Evolutionary conservation across 2,888 invertebrate species (phyloP).

Genomic region (Volucella inanis): DNA sequence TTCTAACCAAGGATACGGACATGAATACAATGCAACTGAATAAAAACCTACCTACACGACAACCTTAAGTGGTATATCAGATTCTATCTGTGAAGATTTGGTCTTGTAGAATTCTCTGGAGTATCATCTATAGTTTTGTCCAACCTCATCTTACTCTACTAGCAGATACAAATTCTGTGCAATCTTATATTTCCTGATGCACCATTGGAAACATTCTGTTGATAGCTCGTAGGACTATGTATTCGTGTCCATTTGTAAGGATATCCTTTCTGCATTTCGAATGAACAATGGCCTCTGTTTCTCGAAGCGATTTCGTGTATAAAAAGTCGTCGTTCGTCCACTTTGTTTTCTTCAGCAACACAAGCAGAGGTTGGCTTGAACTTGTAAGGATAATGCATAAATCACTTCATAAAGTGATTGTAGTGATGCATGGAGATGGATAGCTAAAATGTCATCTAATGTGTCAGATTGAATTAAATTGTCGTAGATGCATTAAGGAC

Average conservation of each 20-base stretch:
- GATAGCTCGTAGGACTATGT: neutral
- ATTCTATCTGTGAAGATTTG: neutral
- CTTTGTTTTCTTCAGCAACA: constrained; percentile 1
- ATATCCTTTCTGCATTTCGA: constrained; percentile 51
- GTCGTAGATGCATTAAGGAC: neutral
- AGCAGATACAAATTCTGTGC: constrained; percentile 53
- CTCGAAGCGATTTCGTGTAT: constrained; percentile 56
- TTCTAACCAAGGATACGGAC: too few relatives aligned
- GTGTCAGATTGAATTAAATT: constrained; percentile 41
- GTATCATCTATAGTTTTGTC: neutral
- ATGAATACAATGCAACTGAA: neutral
- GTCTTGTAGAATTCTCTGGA: neutral
- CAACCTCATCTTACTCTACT: neutral
- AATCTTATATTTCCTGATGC: constrained; percentile 48
- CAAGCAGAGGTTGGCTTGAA: constrained; percentile 29
- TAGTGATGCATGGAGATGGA: neutral
- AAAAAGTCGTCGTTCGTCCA: constrained; percentile 17
- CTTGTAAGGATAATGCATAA: constrained; percentile 34
- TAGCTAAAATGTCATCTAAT: constrained; percentile 29
- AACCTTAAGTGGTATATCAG: constrained; percentile 28
- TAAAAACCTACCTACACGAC: neutral
- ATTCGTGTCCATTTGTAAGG: constrained; percentile 19
- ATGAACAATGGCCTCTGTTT: constrained; percentile 38
- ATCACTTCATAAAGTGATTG: neutral
- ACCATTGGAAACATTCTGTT: constrained; percentile 55